Evolutionary conservation across 2,888 invertebrate genomes (phyloP).

Genomic region (Drosophila nigricruria): DNA sequence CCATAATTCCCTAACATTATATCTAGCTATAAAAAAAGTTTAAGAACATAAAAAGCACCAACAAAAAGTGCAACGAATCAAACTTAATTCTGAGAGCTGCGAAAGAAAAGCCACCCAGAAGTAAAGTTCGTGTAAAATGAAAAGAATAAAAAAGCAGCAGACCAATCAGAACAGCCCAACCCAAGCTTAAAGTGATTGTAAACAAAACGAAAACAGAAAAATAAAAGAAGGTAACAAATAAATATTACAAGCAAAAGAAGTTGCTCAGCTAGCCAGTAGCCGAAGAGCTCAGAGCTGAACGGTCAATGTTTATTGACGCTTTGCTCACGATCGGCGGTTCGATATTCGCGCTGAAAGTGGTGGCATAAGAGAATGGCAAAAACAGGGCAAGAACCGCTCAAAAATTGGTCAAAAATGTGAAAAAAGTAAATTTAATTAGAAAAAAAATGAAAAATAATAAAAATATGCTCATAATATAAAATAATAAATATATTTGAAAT

Average conservation of each 20-base stretch:
- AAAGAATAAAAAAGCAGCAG: conserved; percentile 37
- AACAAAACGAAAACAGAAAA: conserved; percentile 34
- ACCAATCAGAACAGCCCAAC: conserved; percentile 61
- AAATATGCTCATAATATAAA: background rate
- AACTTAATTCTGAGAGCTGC: conserved; percentile 13
- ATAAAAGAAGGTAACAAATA: conserved; percentile 41
- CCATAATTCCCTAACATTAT: background rate
- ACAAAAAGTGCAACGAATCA: conserved; percentile 49
- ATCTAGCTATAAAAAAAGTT: background rate
- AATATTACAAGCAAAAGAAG: conserved; percentile 56
- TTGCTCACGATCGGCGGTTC: conserved; percentile 42
- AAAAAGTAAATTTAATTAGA: background rate
- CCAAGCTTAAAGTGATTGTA: conserved; percentile 53
- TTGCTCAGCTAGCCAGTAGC: conserved; percentile 62
- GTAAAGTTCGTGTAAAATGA: conserved; percentile 38
- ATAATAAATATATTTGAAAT: background rate
- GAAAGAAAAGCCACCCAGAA: conserved; percentile 67
- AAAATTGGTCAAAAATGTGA: conserved; percentile 6
- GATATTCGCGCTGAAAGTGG: conserved; percentile 20
- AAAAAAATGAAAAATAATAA: background rate
- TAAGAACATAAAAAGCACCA: background rate
- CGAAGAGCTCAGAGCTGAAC: conserved; percentile 36
- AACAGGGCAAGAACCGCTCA: background rate
- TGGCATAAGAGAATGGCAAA: conserved; percentile 4
- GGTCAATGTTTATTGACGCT: conserved; percentile 52